Base-by-base conservation (phyloP, 2,797 vertebrate species). In the Melanotaenia nigrans region DNA sequence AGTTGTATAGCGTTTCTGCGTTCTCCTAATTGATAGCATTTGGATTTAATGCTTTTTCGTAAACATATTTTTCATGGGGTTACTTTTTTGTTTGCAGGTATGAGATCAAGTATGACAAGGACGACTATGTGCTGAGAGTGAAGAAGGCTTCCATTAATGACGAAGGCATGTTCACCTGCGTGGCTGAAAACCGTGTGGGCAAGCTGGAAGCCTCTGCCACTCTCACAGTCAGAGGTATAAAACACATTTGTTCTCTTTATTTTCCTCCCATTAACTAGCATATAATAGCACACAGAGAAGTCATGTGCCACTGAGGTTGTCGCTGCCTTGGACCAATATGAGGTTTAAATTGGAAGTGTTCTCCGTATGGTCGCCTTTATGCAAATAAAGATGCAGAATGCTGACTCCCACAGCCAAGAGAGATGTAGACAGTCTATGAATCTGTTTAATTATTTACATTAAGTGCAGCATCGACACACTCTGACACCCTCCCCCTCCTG, bases 101-200 rank as follows among this genome's bases (percentile, higher is more conserved):
- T 18, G 98, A 99, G 87, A 97, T 98, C 89, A 97, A 96, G 81
- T 97, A 97, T 22, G 98, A 99, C 87, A 99, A 96, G 88, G 97
- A 99, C 4, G 98, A 99, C 85, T 97, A 97, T 53, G 95, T 97
- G 14, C 92, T 99, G 90, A 94, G 97, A 75, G 96, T 99, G 84
- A 99, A 98, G 93, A 98, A 97, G 85, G 95, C 96, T 0, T 71
- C 89, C 54, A 91, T 96, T 47, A 84, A 84, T 0, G 98, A 99
- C 11, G 97, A 99, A 76, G 98, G 98, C 40, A 95, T 95, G 1
- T 99, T 96, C 79, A 95, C 94, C 66, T 99, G 98, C 38, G 94
- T 98, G 71, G 96, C 97, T 0, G 98, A 99, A 87, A 99, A 99
- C 78, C 95, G 97, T 0, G 98, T 99, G 59, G 98, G 98, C 24